These are phyloP conservation scores for Scrobipalpa atriplicella DNA, from an alignment of 2,888 invertebrate species.

Conservation along the genomic window DNA sequence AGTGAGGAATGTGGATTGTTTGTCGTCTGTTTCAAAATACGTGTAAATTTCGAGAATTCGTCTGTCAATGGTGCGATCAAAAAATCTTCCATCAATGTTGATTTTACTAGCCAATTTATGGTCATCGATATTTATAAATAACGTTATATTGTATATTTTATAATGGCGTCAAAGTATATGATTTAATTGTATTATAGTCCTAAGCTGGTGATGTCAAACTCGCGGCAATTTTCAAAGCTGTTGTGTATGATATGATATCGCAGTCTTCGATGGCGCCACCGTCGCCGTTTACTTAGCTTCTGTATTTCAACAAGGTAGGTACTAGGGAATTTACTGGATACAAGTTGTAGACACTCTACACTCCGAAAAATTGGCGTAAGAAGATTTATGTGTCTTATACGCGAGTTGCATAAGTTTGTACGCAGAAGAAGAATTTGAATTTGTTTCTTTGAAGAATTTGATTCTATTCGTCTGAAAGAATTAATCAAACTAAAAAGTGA, in stretches of 20 bases:
- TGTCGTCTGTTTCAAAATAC: conserved; percentile 4
- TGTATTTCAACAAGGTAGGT: neutral
- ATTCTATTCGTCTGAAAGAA: too few relatives aligned
- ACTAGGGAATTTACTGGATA: neutral
- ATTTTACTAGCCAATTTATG: neutral
- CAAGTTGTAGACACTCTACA: neutral
- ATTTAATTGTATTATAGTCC: conserved; percentile 33
- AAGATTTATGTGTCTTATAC: conserved; percentile 5
- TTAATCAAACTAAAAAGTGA: too few relatives aligned
- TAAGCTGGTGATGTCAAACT: conserved; percentile 36
- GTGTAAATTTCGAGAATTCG: conserved; percentile 5
- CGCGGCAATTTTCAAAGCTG: conserved; percentile 52
- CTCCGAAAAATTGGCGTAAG: neutral
- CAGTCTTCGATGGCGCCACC: conserved; percentile 43
- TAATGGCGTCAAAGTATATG: neutral
- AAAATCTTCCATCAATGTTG: neutral
- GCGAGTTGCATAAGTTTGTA: neutral
- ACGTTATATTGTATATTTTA: neutral
- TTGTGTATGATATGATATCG: conserved; percentile 44
- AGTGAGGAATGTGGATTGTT: conserved; percentile 23
- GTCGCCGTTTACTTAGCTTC: neutral
- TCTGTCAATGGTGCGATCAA: neutral
- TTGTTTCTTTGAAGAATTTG: neutral
- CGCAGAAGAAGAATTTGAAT: neutral
- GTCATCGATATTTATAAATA: neutral